These are phyloP conservation scores for Equus przewalskii DNA, from an alignment of 2,113 vertebrate species.

Conservation along the genomic window DNA sequence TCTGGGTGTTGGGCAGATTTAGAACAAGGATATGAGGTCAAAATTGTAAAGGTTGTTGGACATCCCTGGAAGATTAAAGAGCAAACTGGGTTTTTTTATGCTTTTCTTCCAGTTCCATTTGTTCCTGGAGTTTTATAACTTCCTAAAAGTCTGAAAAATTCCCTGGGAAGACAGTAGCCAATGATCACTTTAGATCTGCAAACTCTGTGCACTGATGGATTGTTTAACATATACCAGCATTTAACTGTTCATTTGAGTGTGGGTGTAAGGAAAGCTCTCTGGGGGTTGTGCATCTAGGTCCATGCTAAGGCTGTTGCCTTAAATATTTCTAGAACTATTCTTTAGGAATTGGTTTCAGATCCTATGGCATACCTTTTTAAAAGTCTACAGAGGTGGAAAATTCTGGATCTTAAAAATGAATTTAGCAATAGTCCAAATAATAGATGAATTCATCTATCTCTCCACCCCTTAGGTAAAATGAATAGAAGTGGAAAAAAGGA, in stretches of 20 bases:
- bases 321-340: background rate
- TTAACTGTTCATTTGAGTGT: background rate
- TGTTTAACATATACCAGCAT: background rate
- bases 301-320: background rate
- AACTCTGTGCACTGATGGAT: background rate
- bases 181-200: background rate
- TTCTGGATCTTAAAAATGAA: slow-evolving; percentile 19
- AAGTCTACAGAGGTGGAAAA: background rate
- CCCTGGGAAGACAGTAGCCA: background rate
- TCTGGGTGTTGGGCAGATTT: background rate
- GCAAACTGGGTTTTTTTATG: slow-evolving; percentile 8
- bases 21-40: background rate
- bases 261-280: background rate
- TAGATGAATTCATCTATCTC: background rate
- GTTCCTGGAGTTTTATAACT: slow-evolving; percentile 41
- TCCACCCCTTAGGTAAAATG: background rate
- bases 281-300: background rate
- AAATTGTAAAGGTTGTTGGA: background rate
- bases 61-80: background rate
- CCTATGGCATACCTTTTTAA: background rate
- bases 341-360: slow-evolving; percentile 4
- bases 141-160: background rate
- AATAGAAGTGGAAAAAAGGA: background rate
- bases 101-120: background rate
- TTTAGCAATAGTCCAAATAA: background rate